Base-by-base conservation (phyloP, 2,113 vertebrate genomes). In the Recurvirostra avosetta region DNA sequence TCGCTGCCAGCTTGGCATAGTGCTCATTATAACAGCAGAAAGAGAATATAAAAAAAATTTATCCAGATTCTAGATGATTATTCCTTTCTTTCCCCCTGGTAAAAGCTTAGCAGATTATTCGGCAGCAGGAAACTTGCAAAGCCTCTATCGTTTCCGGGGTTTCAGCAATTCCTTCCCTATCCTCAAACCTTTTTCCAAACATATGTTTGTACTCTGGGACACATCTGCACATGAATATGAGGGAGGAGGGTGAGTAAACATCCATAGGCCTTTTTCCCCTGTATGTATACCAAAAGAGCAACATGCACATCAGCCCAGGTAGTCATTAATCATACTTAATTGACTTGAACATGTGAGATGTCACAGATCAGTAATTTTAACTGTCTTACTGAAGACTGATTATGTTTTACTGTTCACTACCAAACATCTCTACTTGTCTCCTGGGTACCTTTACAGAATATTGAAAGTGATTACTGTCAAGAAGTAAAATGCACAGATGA, bases 251-350 rank as follows among this genome's bases (percentile, higher is more conserved):
- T 83, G 79, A 96, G 71, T 76, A 73, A 77, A 75, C 91, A 79
- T 45, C 88, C 6, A 4, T n/a, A 29, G 91, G 92, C 94, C 81
- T 52, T 41, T 82, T 79, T 56, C 79, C 66, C 66, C 74, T 27
- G 2, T 62, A 10, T 90, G 9, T 77, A 41, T 21, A 83, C 14
- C 5, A 9, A 81, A 90, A 92, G 43, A 94, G 70, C 95, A 92
- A 73, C 84, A 43, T 9, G 29, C 27, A 49, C 40, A 70, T 75
- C 72, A 96, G 90, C 93, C 55, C 95, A 91, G 94, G 95, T 96
- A 97, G 96, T 96, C 62, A 20, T 98, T 98, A 98, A 98, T 98
- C 98, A 98, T 98, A 97, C 98, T 98, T 98, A 98, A 98, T 98
- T 98, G 98, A 98, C 98, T 98, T 86, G 96, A 97, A 97, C 97